phyloP scores from a whole-genome alignment of 2,113 vertebrate genomes.

The Rhynchopsitta pachyrhyncha region DNA sequence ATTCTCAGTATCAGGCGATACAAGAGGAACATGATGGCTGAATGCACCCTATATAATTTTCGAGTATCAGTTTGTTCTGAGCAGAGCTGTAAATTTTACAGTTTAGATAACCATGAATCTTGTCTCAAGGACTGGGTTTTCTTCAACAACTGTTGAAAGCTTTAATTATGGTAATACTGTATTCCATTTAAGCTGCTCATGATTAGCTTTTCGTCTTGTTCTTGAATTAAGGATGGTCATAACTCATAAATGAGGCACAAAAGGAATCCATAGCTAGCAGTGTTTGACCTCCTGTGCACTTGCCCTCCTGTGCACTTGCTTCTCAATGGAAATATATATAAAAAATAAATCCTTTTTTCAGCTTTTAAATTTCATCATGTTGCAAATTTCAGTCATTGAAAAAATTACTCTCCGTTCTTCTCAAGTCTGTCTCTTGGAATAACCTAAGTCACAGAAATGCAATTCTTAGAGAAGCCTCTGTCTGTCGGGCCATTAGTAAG shows the following conservation, averaged over 20 bases:
- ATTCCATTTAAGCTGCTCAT: conserved; percentile 25
- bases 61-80: background rate
- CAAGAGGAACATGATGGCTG: background rate
- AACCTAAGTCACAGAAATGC: background rate
- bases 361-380: background rate
- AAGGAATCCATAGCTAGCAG: background rate
- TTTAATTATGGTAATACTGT: background rate
- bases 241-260: background rate
- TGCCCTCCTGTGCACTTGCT: conserved; percentile 15
- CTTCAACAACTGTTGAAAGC: background rate
- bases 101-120: background rate
- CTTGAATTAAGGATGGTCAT: conserved; percentile 8
- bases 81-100: background rate
- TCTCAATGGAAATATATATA: background rate
- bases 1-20: background rate
- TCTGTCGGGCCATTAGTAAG: background rate
- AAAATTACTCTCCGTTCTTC: background rate
- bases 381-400: background rate
- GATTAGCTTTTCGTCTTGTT: conserved; percentile 24
- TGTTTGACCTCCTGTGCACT: conserved; percentile 31
- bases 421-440: background rate
- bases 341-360: background rate
- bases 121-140: conserved; percentile 18
- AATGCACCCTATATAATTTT: background rate
- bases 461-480: background rate